Percentiles rank a stretch among this genome's conserved stretches.
Conservation (phyloP, 2,113 vertebrate genomes). For the Piprites chloris region DNA sequence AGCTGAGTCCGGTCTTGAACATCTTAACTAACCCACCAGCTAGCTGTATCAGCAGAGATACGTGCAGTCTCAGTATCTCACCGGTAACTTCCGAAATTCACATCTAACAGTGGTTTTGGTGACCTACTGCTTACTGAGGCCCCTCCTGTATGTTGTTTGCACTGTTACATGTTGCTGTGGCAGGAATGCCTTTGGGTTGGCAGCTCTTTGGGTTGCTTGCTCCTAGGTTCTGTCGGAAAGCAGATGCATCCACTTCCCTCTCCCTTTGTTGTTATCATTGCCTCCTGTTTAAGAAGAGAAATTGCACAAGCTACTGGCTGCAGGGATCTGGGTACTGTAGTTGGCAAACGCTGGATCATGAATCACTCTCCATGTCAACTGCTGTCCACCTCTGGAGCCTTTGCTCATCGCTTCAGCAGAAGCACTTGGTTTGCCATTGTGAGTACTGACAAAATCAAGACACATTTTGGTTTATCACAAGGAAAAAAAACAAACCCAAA, state of each 20-base stretch:
- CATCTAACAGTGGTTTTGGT: neutral
- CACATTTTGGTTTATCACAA: neutral
- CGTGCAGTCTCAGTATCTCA: neutral
- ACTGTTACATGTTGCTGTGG: neutral
- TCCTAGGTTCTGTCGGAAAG: neutral
- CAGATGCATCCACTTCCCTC: neutral
- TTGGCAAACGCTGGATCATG: rapidly evolving
- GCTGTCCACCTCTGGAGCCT: rapidly evolving
- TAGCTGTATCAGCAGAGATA: neutral
- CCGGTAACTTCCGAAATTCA: neutral
- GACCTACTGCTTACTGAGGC: neutral
- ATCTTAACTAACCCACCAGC: neutral
- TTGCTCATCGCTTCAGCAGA: neutral
- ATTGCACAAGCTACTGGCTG: neutral
- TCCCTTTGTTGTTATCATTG: neutral
- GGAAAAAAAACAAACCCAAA: neutral
- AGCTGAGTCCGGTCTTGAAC: neutral
- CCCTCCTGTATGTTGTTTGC: rapidly evolving
- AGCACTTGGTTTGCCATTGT: neutral
- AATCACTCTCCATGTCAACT: neutral
- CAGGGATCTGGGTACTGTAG: neutral
- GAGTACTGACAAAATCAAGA: neutral
- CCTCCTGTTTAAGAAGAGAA: neutral
- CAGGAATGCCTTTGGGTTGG: neutral
- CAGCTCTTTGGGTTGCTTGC: neutral